phyloP scores from a whole-genome alignment of 2,888 invertebrate genomes.

The Amaurobius ferox region DNA sequence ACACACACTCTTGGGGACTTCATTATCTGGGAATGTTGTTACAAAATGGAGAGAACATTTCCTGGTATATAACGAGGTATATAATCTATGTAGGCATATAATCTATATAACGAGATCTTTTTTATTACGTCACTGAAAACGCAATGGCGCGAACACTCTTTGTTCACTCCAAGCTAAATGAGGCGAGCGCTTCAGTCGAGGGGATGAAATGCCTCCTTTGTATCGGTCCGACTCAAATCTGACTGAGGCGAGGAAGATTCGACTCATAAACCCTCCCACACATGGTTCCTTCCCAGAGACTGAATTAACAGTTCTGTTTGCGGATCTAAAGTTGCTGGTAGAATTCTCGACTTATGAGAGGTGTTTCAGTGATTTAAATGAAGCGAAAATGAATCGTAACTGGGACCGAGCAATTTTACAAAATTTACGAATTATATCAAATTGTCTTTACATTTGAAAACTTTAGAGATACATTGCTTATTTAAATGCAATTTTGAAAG shows the following conservation, averaged over 20 bases:
- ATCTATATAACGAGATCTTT: background rate
- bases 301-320: too few relatives aligned
- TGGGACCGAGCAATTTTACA: too few relatives aligned
- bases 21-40: background rate
- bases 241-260: background rate
- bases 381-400: too few relatives aligned
- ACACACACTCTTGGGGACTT: background rate
- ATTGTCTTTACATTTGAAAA: too few relatives aligned
- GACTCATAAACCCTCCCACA: conserved; percentile 11
- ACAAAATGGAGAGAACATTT: background rate
- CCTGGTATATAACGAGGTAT: background rate
- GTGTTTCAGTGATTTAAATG: too few relatives aligned
- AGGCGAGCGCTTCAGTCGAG: background rate
- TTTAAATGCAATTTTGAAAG: too few relatives aligned
- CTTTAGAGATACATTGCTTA: too few relatives aligned
- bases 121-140: background rate
- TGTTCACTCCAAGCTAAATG: conserved; percentile 2
- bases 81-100: background rate
- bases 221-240: background rate
- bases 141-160: conserved; percentile 9
- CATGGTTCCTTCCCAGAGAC: background rate
- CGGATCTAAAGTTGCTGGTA: too few relatives aligned
- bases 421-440: too few relatives aligned
- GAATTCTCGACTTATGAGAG: too few relatives aligned
- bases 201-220: background rate